Percentiles rank a stretch among this genome's conserved stretches.
Evolutionary conservation across 2,888 invertebrate species (phyloP).

Genomic region (Subacronicta megacephala): DNA sequence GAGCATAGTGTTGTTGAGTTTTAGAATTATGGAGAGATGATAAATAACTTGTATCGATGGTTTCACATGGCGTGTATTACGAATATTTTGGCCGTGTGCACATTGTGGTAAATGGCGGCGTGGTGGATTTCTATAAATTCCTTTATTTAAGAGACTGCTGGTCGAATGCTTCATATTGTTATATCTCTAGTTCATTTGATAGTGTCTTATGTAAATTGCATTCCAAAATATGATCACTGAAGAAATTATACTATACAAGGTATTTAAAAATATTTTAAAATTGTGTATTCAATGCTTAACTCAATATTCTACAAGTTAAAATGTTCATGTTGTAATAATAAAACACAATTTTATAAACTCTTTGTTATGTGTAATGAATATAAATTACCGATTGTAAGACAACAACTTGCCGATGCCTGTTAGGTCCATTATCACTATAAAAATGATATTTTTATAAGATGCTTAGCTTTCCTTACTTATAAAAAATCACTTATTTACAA

Average conservation of each 20-base stretch:
- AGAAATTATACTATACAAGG: constrained; percentile 31
- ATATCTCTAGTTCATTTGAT: constrained; percentile 55
- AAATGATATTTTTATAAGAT: constrained; percentile 87
- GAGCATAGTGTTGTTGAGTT: constrained; percentile 14
- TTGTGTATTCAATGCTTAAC: constrained; percentile 34
- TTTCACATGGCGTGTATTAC: constrained; percentile 25
- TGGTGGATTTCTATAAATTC: constrained; percentile 43
- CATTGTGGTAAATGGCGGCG: constrained; percentile 35
- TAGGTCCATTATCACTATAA: constrained; percentile 80
- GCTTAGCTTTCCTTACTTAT: constrained; percentile 88
- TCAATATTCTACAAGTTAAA: constrained; percentile 32
- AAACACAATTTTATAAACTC: constrained; percentile 50
- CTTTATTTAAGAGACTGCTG: constrained; percentile 54
- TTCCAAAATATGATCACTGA: constrained; percentile 62
- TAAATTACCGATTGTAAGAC: constrained; percentile 58
- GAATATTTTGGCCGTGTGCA: constrained; percentile 30
- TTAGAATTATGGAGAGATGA: constrained; percentile 9
- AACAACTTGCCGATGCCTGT: constrained; percentile 76
- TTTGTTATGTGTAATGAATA: constrained; percentile 58
- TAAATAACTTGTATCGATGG: constrained; percentile 23
- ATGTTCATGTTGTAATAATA: constrained; percentile 48
- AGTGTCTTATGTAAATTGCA: constrained; percentile 66
- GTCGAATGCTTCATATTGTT: constrained; percentile 56
- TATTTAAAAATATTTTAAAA: constrained; percentile 28
- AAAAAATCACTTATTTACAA: constrained; percentile 87